Conservation (phyloP, 1,140 invertebrate genomes). For the Leptopilina boulardi region DNA sequence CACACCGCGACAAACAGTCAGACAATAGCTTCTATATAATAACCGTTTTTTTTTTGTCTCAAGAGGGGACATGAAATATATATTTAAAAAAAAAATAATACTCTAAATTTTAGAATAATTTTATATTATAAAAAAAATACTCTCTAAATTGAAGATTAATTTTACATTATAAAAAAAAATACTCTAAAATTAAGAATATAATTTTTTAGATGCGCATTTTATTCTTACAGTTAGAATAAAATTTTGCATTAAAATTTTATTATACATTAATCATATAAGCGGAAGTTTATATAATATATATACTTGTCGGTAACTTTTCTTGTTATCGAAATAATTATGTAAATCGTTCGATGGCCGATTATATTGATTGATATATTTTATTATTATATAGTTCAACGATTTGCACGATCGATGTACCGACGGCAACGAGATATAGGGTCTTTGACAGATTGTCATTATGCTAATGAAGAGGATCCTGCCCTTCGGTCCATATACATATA, state of each 20-base stretch:
- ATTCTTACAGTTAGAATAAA: not conserved
- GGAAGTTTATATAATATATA: not conserved
- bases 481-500: not conserved
- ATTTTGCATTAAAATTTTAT: not conserved
- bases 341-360: not conserved
- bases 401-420: conserved; percentile 10
- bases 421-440: not conserved
- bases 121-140: too few relatives aligned
- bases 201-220: too few relatives aligned
- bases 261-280: not conserved
- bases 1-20: too few relatives aligned
- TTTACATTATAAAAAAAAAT: too few relatives aligned
- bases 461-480: conserved; percentile 36
- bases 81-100: too few relatives aligned
- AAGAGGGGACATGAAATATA: too few relatives aligned
- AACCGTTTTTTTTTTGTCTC: too few relatives aligned
- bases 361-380: conserved; percentile 33
- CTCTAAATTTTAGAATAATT: too few relatives aligned
- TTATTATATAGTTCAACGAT: conserved; percentile 27
- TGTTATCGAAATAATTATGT: conserved; percentile 25
- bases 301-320: not conserved
- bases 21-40: too few relatives aligned
- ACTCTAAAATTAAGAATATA: too few relatives aligned
- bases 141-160: too few relatives aligned
- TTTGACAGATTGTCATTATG: conserved; percentile 48